A percentile compares a stretch with the other conserved stretches of the same genome.
Evolutionary conservation across 2,113 vertebrate species (phyloP).

Genomic region (Chascanopsetta lugubris): DNA sequence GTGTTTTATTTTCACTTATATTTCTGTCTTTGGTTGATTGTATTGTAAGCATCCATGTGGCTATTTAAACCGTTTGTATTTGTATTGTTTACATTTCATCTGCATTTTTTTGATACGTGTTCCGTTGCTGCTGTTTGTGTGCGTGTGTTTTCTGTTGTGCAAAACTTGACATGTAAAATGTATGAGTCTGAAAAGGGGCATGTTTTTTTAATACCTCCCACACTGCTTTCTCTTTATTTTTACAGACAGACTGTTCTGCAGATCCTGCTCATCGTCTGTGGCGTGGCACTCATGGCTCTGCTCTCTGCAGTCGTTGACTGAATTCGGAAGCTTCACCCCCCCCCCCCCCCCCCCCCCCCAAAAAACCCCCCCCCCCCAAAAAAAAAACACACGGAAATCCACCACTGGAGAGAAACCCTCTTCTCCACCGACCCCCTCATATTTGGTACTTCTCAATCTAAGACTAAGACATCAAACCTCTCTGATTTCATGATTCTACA

Average conservation of each 20-base stretch:
- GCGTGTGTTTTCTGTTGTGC: no score
- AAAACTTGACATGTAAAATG: no score
- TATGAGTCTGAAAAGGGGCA: no score
- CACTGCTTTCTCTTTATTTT: conserved; percentile 1
- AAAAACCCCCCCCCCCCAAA: no score
- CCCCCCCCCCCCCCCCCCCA: no score
- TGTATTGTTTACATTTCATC: no score
- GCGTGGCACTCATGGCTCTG: conserved; percentile 91
- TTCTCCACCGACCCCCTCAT: neutral
- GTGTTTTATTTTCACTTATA: no score
- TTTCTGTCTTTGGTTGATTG: no score
- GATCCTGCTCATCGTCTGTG: conserved; percentile 88
- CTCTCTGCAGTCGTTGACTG: conserved; percentile 85
- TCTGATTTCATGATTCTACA: neutral
- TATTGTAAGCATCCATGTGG: no score
- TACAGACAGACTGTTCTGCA: conserved; percentile 90
- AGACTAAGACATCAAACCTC: neutral
- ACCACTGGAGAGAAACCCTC: neutral
- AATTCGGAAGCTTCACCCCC: conserved; percentile 49
- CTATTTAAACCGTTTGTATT: no score
- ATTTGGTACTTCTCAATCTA: conserved; percentile 21
- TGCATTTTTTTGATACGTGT: no score
- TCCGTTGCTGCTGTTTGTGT: no score
- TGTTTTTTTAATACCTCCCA: neutral
- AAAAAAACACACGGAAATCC: conserved; percentile 30